Evolutionary conservation across 1,140 invertebrate species (phyloP).

Genomic region (Agrypnia vestita): DNA sequence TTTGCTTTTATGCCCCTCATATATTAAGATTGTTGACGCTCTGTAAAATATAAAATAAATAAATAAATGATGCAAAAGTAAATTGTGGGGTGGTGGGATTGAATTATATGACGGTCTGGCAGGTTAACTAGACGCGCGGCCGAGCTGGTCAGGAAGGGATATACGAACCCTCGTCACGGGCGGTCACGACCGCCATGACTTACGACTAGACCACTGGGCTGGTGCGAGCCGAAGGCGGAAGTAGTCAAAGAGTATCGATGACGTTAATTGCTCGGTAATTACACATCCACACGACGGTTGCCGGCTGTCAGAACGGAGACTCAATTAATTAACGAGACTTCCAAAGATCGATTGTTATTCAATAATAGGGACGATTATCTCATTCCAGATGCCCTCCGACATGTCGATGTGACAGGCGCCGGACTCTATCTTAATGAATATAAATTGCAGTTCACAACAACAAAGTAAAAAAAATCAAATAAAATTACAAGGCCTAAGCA

Average conservation of each 20-base stretch:
- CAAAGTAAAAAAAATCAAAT: no score
- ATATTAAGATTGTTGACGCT: no score
- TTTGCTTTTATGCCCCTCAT: no score
- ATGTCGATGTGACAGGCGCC: no score
- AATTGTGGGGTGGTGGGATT: background rate
- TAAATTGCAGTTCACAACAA: no score
- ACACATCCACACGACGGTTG: background rate
- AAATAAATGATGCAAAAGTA: no score
- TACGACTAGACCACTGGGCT: slow-evolving; percentile 4
- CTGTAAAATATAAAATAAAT: no score
- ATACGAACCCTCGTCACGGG: slow-evolving; percentile 26
- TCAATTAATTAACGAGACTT: background rate
- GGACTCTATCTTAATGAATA: no score
- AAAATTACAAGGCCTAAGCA: no score
- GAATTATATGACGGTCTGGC: background rate
- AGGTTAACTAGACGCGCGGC: background rate
- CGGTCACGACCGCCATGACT: slow-evolving; percentile 14
- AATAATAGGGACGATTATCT: no score
- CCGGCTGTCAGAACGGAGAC: background rate
- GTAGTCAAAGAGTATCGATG: slow-evolving; percentile 33
- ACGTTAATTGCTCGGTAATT: slow-evolving; percentile 22
- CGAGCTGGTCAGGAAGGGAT: background rate
- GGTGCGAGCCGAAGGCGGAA: slow-evolving; percentile 12
- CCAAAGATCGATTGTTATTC: background rate
- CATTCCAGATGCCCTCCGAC: no score